These are phyloP conservation scores for Pteromalus puparum DNA, from an alignment of 1,140 invertebrate species.

Conservation along the genomic window DNA sequence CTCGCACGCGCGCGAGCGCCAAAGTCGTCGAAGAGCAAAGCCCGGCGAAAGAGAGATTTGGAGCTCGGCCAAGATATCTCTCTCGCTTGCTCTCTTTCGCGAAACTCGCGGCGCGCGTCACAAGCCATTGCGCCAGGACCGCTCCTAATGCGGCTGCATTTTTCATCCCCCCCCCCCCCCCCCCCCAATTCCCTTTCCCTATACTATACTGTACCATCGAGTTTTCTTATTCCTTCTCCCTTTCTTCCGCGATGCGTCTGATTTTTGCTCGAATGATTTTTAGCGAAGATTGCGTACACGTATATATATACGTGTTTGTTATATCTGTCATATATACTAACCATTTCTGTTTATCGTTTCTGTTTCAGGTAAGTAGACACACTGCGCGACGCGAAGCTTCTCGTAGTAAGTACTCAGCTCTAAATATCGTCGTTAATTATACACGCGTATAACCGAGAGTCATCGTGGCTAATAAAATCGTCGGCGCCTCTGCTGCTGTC, in stretches of 20 bases:
- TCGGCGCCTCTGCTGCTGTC: neutral
- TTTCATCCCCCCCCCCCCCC: neutral
- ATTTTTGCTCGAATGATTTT: neutral
- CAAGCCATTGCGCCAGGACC: conserved; percentile 44
- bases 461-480: neutral
- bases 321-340: no score
- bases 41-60: conserved; percentile 40
- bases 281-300: neutral
- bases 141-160: conserved; percentile 36
- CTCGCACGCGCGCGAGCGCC: conserved; percentile 34
- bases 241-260: neutral
- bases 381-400: neutral
- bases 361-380: neutral
- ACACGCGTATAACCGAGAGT: neutral
- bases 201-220: neutral
- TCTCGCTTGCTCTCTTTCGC: neutral
- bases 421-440: neutral
- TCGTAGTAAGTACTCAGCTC: neutral
- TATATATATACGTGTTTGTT: neutral
- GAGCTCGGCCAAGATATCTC: conserved; percentile 19
- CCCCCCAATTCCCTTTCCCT: neutral
- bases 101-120: conserved; percentile 33
- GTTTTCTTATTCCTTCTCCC: neutral
- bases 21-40: conserved; percentile 37
- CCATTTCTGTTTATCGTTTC: neutral